Evolutionary conservation across 1,140 invertebrate species (phyloP), one percentile per base, ranked within the genome.

Genomic region (Diachasma alloeum): DNA sequence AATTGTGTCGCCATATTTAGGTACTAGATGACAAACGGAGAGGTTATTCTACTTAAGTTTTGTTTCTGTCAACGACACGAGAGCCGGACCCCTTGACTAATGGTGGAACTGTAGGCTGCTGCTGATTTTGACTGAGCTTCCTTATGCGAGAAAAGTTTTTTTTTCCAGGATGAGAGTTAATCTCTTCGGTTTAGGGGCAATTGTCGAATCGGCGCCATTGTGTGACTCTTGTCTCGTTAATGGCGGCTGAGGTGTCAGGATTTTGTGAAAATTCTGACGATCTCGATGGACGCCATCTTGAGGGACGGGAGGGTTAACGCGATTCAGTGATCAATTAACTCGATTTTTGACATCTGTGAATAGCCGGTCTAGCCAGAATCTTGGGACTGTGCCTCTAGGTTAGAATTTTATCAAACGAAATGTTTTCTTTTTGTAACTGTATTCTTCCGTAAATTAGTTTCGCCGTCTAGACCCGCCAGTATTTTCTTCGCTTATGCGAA

Each of bases 51-150:
- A 63, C 59, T 63, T 63, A 31, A 63, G 59, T 13, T 63, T 63
- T 63, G 3, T 26, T 63, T 63, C 15, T 24, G 48, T 63, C 10
- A 11, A 42, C 9, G 39, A 42, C 39, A 42, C 59, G 59, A 63
- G 59, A 63, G 24, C 59, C 59, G 59, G 59, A 63, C 15, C 24
- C 22, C 59, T 63, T 19, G 24, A 31, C 8, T 26, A 31, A 19
- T 63, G 24, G 59, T 26, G 24, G 10, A 19, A 63, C 19, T 56
- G 24, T 63, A 63, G 59, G 59, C 59, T 63, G 59, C 19, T 63
- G 24, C 59, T 63, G 59, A 63, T 26, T 63, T 63, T 22, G 59
- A 63, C 59, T 63, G 59, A 63, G 59, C 59, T 63, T 63, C 59
- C 59, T 31, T 31, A 31, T 56, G 48, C n/a, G 2, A 63, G 24